These are phyloP conservation scores for Loripinus fragilis DNA, from an alignment of 2,888 invertebrate species.

Conservation along the genomic window DNA sequence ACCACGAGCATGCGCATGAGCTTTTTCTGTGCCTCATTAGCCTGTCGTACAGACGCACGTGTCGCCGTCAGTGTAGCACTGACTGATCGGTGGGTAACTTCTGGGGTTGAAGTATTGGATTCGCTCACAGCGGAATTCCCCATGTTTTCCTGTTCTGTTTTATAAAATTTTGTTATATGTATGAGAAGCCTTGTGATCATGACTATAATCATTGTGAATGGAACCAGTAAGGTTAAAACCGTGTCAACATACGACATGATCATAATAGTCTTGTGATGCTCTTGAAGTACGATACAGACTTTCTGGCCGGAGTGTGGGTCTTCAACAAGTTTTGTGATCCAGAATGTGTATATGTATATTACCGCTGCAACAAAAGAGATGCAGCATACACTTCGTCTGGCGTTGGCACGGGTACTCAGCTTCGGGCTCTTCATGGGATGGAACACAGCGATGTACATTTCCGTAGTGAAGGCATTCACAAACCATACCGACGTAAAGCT, in stretches of 20 bases:
- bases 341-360: constrained; percentile 66
- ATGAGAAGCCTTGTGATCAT: constrained; percentile 89
- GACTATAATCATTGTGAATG: constrained; percentile 88
- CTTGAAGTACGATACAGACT: constrained; percentile 52
- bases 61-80: neutral
- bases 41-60: constrained; percentile 44
- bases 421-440: constrained; percentile 58
- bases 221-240: constrained; percentile 89
- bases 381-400: constrained; percentile 55
- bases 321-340: constrained; percentile 61
- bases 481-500: constrained; percentile 75
- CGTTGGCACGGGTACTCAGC: constrained; percentile 56
- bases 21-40: constrained; percentile 68
- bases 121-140: constrained; percentile 33
- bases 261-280: constrained; percentile 55
- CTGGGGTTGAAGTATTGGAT: constrained; percentile 18
- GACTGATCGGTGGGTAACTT: constrained; percentile 1
- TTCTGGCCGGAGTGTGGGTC: constrained; percentile 25
- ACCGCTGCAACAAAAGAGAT: constrained; percentile 54
- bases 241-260: constrained; percentile 86
- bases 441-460: constrained; percentile 71
- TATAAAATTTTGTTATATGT: constrained; percentile 85
- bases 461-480: constrained; percentile 71
- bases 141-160: constrained; percentile 37
- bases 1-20: constrained; percentile 92